These are phyloP conservation scores for Heliconius sara DNA, from an alignment of 2,888 invertebrate species.

Conservation along the genomic window DNA sequence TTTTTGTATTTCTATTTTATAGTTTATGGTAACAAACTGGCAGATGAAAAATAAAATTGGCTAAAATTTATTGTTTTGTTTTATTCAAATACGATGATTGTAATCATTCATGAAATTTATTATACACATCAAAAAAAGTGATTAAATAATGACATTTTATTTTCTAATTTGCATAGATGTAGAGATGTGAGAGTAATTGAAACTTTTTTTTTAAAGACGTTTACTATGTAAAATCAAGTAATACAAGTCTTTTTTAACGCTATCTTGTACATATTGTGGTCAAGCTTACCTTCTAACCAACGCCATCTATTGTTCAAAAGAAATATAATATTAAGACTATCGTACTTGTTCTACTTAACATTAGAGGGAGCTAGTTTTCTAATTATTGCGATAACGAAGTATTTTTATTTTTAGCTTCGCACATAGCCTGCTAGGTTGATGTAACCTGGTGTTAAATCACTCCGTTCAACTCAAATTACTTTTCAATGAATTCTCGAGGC, in stretches of 20 bases:
- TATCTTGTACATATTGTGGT: not conserved
- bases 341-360: slow-evolving; percentile 31
- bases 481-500: too few species aligned
- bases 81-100: not conserved
- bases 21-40: slow-evolving; percentile 22
- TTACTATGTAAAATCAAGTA: too few species aligned
- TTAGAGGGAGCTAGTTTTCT: slow-evolving; percentile 48
- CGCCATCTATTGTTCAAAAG: slow-evolving; percentile 53
- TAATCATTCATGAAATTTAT: not conserved
- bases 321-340: slow-evolving; percentile 19
- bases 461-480: too few species aligned
- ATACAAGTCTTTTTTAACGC: not conserved
- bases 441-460: too few species aligned
- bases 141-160: too few species aligned
- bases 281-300: not conserved
- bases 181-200: too few species aligned
- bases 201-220: too few species aligned
- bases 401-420: too few species aligned
- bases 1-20: slow-evolving; percentile 12
- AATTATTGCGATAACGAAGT: not conserved
- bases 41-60: slow-evolving; percentile 23
- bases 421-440: too few species aligned
- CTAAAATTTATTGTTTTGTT: not conserved
- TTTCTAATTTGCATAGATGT: too few species aligned
- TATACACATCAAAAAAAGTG: too few species aligned